These are phyloP conservation scores for Steromphala cineraria DNA, from an alignment of 2,888 invertebrate genomes.

Conservation along the genomic window DNA sequence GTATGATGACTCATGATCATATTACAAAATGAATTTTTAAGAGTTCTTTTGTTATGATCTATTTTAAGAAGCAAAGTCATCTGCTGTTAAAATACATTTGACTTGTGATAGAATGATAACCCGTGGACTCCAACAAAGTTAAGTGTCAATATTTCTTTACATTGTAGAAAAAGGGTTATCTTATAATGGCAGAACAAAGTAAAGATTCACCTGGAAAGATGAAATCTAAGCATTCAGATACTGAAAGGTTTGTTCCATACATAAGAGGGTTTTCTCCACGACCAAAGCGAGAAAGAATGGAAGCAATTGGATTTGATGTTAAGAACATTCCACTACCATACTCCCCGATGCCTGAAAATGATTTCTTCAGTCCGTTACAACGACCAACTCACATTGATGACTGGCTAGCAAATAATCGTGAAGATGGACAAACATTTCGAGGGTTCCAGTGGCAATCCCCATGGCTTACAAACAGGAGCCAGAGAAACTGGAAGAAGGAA, in stretches of 20 bases:
- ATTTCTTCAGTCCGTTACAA: conserved; percentile 61
- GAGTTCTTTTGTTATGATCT: no score
- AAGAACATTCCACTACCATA: background rate
- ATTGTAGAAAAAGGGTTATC: no score
- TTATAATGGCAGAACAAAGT: no score
- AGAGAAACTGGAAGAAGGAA: conserved; percentile 54
- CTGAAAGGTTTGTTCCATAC: conserved; percentile 33
- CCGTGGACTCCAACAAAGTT: no score
- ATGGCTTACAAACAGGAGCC: conserved; percentile 64
- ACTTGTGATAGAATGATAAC: no score
- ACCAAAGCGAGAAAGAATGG: conserved; percentile 34
- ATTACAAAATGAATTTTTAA: no score
- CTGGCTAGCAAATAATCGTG: conserved; percentile 72
- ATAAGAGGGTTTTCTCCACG: conserved; percentile 62
- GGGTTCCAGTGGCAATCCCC: conserved; percentile 62
- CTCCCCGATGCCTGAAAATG: background rate
- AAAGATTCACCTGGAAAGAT: background rate
- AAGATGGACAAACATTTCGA: conserved; percentile 67
- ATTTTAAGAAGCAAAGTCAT: no score
- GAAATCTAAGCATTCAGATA: background rate
- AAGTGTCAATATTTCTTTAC: no score
- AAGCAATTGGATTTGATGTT: conserved; percentile 55
- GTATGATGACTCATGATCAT: no score
- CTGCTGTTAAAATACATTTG: no score
- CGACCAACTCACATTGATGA: conserved; percentile 66